Evolutionary conservation across 2,797 vertebrate species (phyloP).

Genomic region (Chaunax sp.): DNA sequence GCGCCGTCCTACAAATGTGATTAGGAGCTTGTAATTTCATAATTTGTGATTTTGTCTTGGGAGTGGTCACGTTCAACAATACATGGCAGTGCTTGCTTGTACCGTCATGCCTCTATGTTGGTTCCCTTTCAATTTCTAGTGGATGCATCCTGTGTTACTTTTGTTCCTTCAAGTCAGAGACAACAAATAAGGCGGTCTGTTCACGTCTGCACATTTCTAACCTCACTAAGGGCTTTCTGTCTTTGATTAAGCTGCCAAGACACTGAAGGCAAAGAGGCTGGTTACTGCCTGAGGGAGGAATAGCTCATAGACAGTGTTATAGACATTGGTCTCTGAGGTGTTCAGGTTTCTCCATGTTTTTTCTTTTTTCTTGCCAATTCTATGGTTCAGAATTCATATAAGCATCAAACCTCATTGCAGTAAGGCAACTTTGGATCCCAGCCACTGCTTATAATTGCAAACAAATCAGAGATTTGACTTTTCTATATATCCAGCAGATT

Average conservation of each 20-base stretch:
- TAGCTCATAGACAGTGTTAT: slow-evolving; percentile 42
- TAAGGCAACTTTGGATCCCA: slow-evolving; percentile 11
- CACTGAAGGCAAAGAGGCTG: slow-evolving; percentile 58
- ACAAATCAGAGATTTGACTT: slow-evolving; percentile 26
- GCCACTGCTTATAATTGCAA: slow-evolving; percentile 19
- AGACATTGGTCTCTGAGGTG: slow-evolving; percentile 49
- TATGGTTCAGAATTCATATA: slow-evolving; percentile 18
- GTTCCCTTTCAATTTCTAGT: too few relatives aligned
- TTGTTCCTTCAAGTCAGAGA: slow-evolving; percentile 26
- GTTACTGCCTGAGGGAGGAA: slow-evolving; percentile 53
- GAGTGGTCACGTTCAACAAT: too few relatives aligned
- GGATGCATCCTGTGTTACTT: slow-evolving; percentile 27
- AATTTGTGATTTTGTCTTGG: too few relatives aligned
- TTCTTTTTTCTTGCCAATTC: neutral
- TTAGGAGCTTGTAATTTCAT: too few relatives aligned
- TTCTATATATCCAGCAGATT: slow-evolving; percentile 5
- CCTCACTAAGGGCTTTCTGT: slow-evolving; percentile 51
- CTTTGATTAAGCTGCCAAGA: slow-evolving; percentile 72
- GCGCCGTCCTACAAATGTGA: too few relatives aligned
- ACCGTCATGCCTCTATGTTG: too few relatives aligned
- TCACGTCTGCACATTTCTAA: slow-evolving; percentile 59
- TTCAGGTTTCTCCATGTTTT: slow-evolving; percentile 15
- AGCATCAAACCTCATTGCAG: slow-evolving; percentile 22
- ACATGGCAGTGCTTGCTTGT: too few relatives aligned
- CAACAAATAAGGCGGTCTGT: slow-evolving; percentile 48